Conservation (phyloP, 1,140 invertebrate species). For the Meloidogyne floridensis region DNA sequence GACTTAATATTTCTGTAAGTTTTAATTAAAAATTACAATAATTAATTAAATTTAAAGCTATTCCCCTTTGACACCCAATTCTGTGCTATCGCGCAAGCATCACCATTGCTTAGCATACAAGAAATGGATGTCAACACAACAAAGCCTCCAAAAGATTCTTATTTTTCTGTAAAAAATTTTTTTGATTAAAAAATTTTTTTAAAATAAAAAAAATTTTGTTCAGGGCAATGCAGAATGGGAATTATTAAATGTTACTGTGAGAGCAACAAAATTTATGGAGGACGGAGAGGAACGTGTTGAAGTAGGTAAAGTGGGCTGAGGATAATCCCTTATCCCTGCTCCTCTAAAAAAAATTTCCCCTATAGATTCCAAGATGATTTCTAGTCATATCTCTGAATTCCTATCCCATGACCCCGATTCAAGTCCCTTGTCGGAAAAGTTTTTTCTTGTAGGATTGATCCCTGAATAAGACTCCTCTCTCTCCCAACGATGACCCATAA, state of each 20-base stretch:
- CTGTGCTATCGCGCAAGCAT: constrained; percentile 61
- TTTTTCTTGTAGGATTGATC: no score
- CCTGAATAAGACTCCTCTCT: no score
- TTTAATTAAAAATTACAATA: background rate
- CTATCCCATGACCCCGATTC: no score
- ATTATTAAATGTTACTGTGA: constrained; percentile 60
- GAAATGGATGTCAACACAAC: constrained; percentile 60
- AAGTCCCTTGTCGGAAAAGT: no score
- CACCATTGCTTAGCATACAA: constrained; percentile 53
- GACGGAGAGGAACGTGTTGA: constrained; percentile 51
- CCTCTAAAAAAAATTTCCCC: no score
- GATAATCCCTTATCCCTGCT: background rate
- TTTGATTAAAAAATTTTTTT: background rate
- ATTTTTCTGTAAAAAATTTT: constrained; percentile 47
- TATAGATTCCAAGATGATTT: no score
- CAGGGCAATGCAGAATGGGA: constrained; percentile 63
- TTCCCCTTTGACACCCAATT: constrained; percentile 61
- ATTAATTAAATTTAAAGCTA: constrained; percentile 33
- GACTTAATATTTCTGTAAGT: constrained; percentile 51
- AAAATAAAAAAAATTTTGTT: constrained; percentile 9
- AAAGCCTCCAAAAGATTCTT: constrained; percentile 55
- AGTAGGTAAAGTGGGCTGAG: background rate
- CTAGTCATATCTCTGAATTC: no score
- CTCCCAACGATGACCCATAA: no score
- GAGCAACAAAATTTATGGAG: constrained; percentile 57